Base-by-base conservation (phyloP, 2,113 vertebrate genomes). In the Lagopus muta region DNA sequence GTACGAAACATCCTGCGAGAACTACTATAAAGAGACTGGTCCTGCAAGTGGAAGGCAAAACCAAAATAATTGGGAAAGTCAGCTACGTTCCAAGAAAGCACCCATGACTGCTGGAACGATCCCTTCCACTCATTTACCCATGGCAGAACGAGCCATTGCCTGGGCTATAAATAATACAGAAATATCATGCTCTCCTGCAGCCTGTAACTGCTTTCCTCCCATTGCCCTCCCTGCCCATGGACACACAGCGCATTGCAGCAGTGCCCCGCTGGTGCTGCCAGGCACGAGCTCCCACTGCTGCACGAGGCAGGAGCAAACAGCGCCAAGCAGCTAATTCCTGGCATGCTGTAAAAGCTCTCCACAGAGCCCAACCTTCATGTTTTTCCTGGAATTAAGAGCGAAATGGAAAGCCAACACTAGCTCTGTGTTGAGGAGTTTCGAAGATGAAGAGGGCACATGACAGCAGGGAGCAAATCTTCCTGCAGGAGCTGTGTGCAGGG, bases 271-370 rank as follows among this genome's bases (percentile, higher is more conserved):
- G 2, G 52, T 14, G 0, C 73, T 79, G 80, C 38, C 57, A 30
- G 89, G 90, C 67, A 83, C 6, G 1, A 80, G 67, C 61, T 48
- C 48, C 52, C 36, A 5, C 34, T 42, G 93, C 50, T 61, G 90
- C 73, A 83, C 28, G 72, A 94, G 94, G 96, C 93, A 78, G 36
- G 40, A 54, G 40, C 81, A 20, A 6, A 8, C 91, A 69, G 42
- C 86, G 89, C 91, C 93, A 96, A 96, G 92, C 82, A 96, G 92
- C 85, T 67, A 92, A 94, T 96, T 96, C 91, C 93, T 97, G 95
- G 97, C 91, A 82, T 13, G 47, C 85, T 79, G 34, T 60, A 67
- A 94, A 85, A 82, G 82, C 65, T 85, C 89, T 90, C 84, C 43
- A 74, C 86, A 0, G 6, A 95, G 82, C 77, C 86, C 55, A 97